Evolutionary conservation across 2,888 invertebrate species (phyloP).

Genomic region (Nipponacmea schrenckii): DNA sequence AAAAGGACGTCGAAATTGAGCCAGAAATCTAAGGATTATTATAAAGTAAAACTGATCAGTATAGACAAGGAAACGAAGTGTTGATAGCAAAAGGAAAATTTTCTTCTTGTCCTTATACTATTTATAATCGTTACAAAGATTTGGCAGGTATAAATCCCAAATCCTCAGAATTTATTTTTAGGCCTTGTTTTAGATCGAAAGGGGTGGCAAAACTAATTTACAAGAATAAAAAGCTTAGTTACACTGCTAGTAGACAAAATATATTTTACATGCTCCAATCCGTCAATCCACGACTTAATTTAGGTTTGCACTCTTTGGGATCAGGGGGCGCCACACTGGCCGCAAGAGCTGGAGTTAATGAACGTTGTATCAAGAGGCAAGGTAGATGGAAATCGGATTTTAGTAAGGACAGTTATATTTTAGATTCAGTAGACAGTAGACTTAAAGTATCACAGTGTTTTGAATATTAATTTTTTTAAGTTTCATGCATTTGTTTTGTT

Average conservation of each 20-base stretch:
- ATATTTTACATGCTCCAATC: not conserved
- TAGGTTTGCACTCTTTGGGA: conserved; percentile 21
- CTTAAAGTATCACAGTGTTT: conserved; percentile 9
- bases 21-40: no score
- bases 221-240: no score
- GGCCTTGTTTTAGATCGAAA: no score
- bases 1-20: no score
- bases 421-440: conserved; percentile 10
- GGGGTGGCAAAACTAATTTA: no score
- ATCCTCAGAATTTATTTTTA: no score
- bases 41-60: conserved; percentile 36
- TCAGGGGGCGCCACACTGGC: conserved; percentile 19
- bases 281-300: not conserved
- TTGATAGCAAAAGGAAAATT: conserved; percentile 29
- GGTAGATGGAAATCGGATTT: no score
- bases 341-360: conserved; percentile 10
- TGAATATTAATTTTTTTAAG: not conserved
- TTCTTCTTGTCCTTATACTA: no score
- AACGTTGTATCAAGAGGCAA: conserved; percentile 13
- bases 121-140: no score
- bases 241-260: not conserved
- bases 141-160: no score
- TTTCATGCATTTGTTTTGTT: not conserved
- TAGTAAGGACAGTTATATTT: conserved; percentile 16
- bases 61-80: conserved; percentile 14